Percentiles rank a stretch among this genome's conserved stretches.
These are phyloP conservation scores for Microplitis demolitor DNA, from an alignment of 1,140 invertebrate genomes.

Conservation along the genomic window DNA sequence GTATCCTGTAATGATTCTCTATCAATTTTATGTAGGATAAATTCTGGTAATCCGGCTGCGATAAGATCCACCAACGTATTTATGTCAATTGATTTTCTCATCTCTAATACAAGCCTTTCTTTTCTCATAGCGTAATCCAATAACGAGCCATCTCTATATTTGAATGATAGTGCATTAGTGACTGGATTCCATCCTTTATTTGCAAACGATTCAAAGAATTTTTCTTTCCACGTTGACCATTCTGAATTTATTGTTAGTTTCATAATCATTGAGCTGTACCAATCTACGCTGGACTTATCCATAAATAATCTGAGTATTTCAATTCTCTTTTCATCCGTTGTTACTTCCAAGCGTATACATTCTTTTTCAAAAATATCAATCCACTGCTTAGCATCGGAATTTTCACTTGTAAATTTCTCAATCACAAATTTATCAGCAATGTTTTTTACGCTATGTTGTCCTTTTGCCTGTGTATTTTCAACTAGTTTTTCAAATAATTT, in stretches of 20 bases:
- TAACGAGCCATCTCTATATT: constrained; percentile 29
- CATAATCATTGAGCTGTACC: constrained; percentile 27
- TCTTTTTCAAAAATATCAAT: constrained; percentile 27
- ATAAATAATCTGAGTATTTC: constrained; percentile 22
- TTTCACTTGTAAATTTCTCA: constrained; percentile 29
- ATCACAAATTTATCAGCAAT: constrained; percentile 26
- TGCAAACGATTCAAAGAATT: constrained; percentile 29
- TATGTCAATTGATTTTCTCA: constrained; percentile 22
- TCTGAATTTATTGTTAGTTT: constrained; percentile 28
- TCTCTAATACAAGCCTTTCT: constrained; percentile 30
- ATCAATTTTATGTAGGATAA: constrained; percentile 23
- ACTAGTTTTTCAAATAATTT: constrained; percentile 24
- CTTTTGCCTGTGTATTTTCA: constrained; percentile 9
- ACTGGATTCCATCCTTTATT: constrained; percentile 27
- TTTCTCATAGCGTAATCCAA: constrained; percentile 34
- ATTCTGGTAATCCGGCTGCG: constrained; percentile 26
- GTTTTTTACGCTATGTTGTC: constrained; percentile 12
- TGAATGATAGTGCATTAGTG: constrained; percentile 26
- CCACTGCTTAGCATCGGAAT: constrained; percentile 28
- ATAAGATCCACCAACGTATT: constrained; percentile 23
- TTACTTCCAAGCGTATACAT: constrained; percentile 20
- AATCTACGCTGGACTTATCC: constrained; percentile 20
- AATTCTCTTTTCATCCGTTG: constrained; percentile 17
- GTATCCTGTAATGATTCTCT: constrained; percentile 22
- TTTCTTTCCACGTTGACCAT: constrained; percentile 30